Evolutionary conservation across 2,113 vertebrate genomes (phyloP), one percentile per base, ranked within the genome.

Genomic region (Riparia riparia): DNA sequence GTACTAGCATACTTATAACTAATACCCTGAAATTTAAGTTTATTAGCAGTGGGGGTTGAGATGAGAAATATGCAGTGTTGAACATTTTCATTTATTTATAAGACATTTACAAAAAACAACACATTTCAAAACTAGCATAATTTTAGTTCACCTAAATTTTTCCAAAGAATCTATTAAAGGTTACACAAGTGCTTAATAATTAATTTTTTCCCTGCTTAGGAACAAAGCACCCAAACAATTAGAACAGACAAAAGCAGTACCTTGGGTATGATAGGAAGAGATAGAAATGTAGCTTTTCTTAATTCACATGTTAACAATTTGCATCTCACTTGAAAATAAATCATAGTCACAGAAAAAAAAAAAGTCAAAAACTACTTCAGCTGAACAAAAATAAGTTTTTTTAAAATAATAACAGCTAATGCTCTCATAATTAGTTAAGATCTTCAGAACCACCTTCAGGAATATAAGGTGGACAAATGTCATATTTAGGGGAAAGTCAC

Each of bases 401-500:
- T 29, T 78, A 71, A 84, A 2, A 73, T 6, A 77, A 1, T 74
- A 82, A 82, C 41, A 72, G 28, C 31, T 82, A 92, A 76, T 37
- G 21, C 18, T 53, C 32, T 91, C 28, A 58, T 58, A 76, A 66
- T 51, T 58, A 56, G 70, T 81, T 78, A 56, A 91, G 65, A 89
- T 80, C 39, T 91, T 92, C 57, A 92, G 56, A 91, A 60, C 20
- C 68, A 89, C 41, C 25, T 93, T 89, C 42, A 91, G 66, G 82
- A 76, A 82, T 29, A 63, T 49, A 95, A 86, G 26, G 34, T 32
- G 44, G 63, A 82, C 49, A 91, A 96, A 68, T 61, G 53, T 63
- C 17, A 6, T 68, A 85, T 91, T 96, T 90, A 96, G 83, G 54
- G 76, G 32, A 85, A 60, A 18, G 74, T 92, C 81, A 90, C 82